Conservation (phyloP, 2,113 vertebrate species). For the Urocolius indicus region DNA sequence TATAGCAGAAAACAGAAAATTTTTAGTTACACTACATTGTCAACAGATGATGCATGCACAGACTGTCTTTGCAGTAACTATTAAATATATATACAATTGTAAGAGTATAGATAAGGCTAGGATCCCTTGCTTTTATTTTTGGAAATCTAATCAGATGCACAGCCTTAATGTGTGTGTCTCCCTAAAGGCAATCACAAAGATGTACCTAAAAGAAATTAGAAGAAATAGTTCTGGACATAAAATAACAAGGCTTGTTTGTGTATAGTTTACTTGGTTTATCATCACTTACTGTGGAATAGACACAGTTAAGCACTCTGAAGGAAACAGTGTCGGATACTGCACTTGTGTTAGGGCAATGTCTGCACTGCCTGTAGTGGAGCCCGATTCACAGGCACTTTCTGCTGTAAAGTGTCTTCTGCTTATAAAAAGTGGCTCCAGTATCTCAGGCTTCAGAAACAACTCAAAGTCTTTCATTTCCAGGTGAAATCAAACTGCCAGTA, state of each 20-base stretch:
- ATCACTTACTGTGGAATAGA: not conserved
- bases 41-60: not conserved
- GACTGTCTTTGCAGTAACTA: not conserved
- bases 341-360: not conserved
- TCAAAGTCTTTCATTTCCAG: not conserved
- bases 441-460: not conserved
- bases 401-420: accelerated
- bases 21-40: not conserved
- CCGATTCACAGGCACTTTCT: accelerated
- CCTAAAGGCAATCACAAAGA: not conserved
- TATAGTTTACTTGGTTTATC: not conserved
- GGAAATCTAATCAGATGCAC: not conserved
- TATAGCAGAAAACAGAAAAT: not conserved
- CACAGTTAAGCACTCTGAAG: not conserved
- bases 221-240: not conserved
- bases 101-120: not conserved
- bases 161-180: not conserved
- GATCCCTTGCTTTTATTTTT: not conserved
- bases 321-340: not conserved
- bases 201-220: not conserved
- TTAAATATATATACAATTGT: not conserved
- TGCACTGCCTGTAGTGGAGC: accelerated
- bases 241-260: not conserved
- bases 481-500: not conserved
- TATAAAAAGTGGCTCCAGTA: accelerated